A percentile compares a stretch with the other conserved stretches of the same genome.
phyloP scores from a whole-genome alignment of 1,140 invertebrate genomes.

The Meloidogyne chitwoodi region DNA sequence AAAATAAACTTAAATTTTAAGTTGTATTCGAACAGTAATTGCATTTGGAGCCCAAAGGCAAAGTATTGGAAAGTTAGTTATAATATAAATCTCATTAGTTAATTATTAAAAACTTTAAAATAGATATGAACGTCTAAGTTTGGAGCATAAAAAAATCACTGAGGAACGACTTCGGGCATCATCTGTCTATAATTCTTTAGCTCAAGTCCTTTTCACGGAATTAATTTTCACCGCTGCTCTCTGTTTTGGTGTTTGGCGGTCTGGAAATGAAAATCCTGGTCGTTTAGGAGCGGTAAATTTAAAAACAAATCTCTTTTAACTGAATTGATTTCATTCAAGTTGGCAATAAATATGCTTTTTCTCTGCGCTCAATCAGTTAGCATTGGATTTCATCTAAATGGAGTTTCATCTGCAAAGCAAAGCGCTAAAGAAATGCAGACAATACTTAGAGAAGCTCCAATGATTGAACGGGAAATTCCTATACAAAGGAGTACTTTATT shows the following conservation, averaged over 20 bases:
- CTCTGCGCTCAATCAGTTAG: slow-evolving; percentile 56
- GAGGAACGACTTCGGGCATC: slow-evolving; percentile 52
- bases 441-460: slow-evolving; percentile 43
- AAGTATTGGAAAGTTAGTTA: slow-evolving; percentile 49
- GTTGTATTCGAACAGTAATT: slow-evolving; percentile 55
- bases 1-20: background rate
- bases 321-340: slow-evolving; percentile 14
- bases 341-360: slow-evolving; percentile 58
- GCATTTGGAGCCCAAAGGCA: slow-evolving; percentile 54
- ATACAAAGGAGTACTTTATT: background rate
- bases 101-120: background rate
- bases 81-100: background rate
- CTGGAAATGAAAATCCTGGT: slow-evolving; percentile 51
- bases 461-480: slow-evolving; percentile 39
- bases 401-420: slow-evolving; percentile 40
- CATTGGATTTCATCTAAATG: slow-evolving; percentile 58
- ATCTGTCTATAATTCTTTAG: slow-evolving; percentile 54
- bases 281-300: slow-evolving; percentile 39
- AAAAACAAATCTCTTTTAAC: background rate
- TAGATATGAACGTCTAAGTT: slow-evolving; percentile 50
- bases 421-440: slow-evolving; percentile 47
- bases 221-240: slow-evolving; percentile 54
- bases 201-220: slow-evolving; percentile 56
- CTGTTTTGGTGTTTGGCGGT: slow-evolving; percentile 50
- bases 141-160: slow-evolving; percentile 49